Percentiles rank a stretch among this genome's conserved stretches.
Conservation (phyloP, 92 coral and sea anemone genomes). For the Porites lobata region DNA sequence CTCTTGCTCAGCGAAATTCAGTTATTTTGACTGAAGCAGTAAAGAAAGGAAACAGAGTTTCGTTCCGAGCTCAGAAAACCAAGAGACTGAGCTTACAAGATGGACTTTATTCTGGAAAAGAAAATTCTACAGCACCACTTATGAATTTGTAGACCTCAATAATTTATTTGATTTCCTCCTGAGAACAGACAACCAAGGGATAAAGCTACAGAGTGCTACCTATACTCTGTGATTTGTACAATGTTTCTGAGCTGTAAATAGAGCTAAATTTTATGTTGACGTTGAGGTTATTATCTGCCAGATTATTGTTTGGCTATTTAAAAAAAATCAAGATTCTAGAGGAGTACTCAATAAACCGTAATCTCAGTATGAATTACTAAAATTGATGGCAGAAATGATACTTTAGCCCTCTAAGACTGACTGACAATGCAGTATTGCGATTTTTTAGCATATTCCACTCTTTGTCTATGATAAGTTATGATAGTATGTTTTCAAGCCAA, state of each 20-base stretch:
- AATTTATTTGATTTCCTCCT: background rate
- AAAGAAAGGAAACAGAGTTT: slow-evolving; percentile 67
- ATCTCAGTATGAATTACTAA: too few species aligned
- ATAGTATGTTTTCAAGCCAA: too few species aligned
- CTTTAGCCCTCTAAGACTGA: too few species aligned
- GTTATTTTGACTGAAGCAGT: slow-evolving; percentile 59
- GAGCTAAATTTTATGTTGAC: background rate
- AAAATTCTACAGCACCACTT: slow-evolving; percentile 68
- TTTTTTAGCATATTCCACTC: too few species aligned
- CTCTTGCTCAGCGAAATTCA: slow-evolving; percentile 86
- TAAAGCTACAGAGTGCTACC: background rate
- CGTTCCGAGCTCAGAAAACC: slow-evolving; percentile 53
- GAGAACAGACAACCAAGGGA: background rate
- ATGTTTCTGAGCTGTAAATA: too few species aligned
- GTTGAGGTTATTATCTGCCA: background rate
- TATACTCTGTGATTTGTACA: background rate
- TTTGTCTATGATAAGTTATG: too few species aligned
- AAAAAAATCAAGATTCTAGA: background rate
- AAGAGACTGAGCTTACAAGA: slow-evolving; percentile 50
- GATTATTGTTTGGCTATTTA: background rate
- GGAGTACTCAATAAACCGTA: too few species aligned
- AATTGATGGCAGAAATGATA: too few species aligned
- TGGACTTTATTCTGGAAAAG: slow-evolving; percentile 86
- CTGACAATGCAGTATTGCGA: too few species aligned
- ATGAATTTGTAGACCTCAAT: background rate